phyloP scores from a whole-genome alignment of 2,797 vertebrate species.

The Ataeniobius toweri region DNA sequence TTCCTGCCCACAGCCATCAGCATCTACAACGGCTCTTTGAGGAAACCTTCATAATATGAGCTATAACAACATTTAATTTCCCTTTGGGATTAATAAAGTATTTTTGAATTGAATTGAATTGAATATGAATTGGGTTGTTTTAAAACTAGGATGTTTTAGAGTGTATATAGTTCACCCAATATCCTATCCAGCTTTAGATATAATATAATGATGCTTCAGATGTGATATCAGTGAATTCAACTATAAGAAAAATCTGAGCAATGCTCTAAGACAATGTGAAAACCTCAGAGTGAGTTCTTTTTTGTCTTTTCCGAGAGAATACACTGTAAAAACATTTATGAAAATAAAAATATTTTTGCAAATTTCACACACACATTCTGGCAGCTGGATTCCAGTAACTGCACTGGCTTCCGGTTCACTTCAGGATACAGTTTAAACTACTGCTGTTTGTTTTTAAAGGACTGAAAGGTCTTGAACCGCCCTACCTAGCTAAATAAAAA shows the following conservation, averaged over 20 bases:
- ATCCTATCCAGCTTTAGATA: conserved; percentile 6
- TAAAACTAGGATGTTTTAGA: background rate
- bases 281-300: background rate
- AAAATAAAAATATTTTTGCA: background rate
- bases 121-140: background rate
- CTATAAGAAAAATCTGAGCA: background rate
- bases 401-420: too few species aligned
- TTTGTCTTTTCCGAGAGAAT: background rate
- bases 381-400: background rate
- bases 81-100: too few species aligned
- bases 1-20: too few species aligned
- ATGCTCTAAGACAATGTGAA: background rate
- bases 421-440: too few species aligned
- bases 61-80: too few species aligned
- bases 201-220: background rate
- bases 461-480: too few species aligned
- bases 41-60: too few species aligned
- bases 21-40: too few species aligned
- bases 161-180: too few species aligned
- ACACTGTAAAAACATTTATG: background rate
- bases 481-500: too few species aligned
- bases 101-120: too few species aligned
- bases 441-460: too few species aligned
- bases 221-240: background rate
- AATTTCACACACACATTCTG: background rate